phyloP scores from a whole-genome alignment of 2,888 invertebrate genomes.

The Stratiomys singularior region DNA sequence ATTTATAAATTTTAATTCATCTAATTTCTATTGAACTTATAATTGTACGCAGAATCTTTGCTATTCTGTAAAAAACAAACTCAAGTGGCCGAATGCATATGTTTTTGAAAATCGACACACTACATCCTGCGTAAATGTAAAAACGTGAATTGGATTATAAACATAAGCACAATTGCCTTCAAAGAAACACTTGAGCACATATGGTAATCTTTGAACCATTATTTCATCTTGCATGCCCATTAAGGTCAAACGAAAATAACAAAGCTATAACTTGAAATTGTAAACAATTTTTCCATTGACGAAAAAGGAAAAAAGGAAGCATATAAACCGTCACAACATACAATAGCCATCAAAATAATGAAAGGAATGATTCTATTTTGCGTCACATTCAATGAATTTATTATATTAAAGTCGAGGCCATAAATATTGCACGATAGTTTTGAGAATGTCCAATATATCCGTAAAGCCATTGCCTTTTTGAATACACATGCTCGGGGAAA shows the following conservation, averaged over 20 bases:
- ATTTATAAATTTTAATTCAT: neutral
- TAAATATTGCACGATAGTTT: slow-evolving; percentile 14
- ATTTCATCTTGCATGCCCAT: slow-evolving; percentile 4
- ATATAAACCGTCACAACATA: neutral
- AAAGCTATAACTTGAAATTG: neutral
- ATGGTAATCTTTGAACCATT: no score
- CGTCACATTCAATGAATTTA: neutral
- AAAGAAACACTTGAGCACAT: neutral
- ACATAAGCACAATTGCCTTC: slow-evolving; percentile 5
- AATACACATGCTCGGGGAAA: neutral
- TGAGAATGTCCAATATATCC: neutral
- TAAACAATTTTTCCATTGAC: slow-evolving; percentile 12
- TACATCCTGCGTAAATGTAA: neutral
- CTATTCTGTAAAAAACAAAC: neutral
- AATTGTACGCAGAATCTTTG: neutral
- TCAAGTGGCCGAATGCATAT: neutral
- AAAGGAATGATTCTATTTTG: neutral
- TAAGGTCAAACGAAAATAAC: neutral
- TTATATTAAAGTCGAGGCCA: neutral
- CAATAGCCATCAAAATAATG: neutral
- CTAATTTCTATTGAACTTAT: neutral
- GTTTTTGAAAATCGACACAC: neutral
- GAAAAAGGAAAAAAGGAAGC: neutral
- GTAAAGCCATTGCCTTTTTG: slow-evolving; percentile 2
- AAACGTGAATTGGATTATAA: slow-evolving; percentile 5